Conservation (phyloP, 1,140 invertebrate species). For the Pseudomyrmex sp. region DNA sequence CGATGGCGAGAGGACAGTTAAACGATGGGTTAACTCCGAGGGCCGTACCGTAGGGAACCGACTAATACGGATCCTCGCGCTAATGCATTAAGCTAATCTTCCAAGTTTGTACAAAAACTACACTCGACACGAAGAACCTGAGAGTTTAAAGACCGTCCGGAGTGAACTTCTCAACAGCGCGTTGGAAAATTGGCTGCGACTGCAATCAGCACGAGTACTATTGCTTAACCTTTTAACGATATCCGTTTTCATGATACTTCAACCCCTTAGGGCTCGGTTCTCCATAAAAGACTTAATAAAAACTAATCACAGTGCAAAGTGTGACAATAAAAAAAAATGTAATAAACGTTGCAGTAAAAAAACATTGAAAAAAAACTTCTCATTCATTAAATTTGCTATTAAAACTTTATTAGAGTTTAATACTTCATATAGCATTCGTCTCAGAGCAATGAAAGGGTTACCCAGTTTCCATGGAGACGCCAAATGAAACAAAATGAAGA, state of each 20-base stretch:
- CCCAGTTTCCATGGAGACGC: constrained; percentile 21
- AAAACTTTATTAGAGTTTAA: constrained; percentile 31
- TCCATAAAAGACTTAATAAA: background rate
- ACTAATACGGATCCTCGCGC: constrained; percentile 30
- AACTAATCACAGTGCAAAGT: background rate
- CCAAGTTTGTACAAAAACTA: constrained; percentile 55
- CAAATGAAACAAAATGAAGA: constrained; percentile 50
- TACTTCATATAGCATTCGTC: background rate
- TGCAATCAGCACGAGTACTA: constrained; percentile 53
- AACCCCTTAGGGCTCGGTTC: background rate
- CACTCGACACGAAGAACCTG: constrained; percentile 33
- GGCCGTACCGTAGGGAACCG: constrained; percentile 24
- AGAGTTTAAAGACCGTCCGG: constrained; percentile 20
- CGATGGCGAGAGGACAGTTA: constrained; percentile 27
- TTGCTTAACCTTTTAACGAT: constrained; percentile 19
- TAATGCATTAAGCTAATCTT: constrained; percentile 65
- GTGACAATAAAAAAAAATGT: background rate
- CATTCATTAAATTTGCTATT: constrained; percentile 1
- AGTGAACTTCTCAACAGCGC: constrained; percentile 21
- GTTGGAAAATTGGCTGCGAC: constrained; percentile 59
- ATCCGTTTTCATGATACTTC: background rate
- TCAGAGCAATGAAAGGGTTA: constrained; percentile 26
- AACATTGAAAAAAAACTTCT: constrained; percentile 2
- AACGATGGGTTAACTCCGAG: constrained; percentile 31
- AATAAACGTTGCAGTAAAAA: background rate